Percentiles rank a stretch among this genome's conserved stretches.
These are phyloP conservation scores for Lepidocyrtoides sp. DNA, from an alignment of 2,888 invertebrate species.

Conservation along the genomic window DNA sequence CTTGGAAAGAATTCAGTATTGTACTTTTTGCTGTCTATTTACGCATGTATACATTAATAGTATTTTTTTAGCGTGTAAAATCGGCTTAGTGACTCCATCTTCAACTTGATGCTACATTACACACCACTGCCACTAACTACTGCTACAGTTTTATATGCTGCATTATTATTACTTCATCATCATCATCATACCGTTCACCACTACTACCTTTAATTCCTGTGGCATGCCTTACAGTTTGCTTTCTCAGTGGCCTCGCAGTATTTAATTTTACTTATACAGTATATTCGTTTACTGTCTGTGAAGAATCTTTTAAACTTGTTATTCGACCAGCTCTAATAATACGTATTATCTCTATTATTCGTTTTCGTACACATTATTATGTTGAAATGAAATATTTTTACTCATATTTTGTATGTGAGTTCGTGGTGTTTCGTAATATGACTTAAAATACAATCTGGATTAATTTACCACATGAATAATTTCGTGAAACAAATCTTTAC, in stretches of 20 bases:
- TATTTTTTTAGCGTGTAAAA: slow-evolving; percentile 23
- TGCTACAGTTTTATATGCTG: not conserved
- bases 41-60: not conserved
- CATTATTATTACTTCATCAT: not conserved
- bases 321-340: too few species aligned
- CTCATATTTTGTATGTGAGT: not conserved
- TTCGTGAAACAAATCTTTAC: not conserved
- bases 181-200: not conserved
- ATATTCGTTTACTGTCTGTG: not conserved
- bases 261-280: not conserved
- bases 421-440: slow-evolving; percentile 22
- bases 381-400: too few species aligned
- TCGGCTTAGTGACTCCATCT: slow-evolving; percentile 58
- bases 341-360: not conserved
- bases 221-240: not conserved
- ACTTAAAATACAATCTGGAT: slow-evolving; percentile 47
- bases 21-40: not conserved
- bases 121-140: not conserved
- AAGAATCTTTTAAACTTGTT: not conserved
- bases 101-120: slow-evolving; percentile 63
- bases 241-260: not conserved
- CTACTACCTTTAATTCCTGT: not conserved
- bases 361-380: too few species aligned
- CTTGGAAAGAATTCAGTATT: slow-evolving; percentile 31
- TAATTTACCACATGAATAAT: slow-evolving; percentile 4